A percentile compares a stretch with the other conserved stretches of the same genome.
phyloP scores from a whole-genome alignment of 2,888 invertebrate species.

The Microctonus aethiopoides region DNA sequence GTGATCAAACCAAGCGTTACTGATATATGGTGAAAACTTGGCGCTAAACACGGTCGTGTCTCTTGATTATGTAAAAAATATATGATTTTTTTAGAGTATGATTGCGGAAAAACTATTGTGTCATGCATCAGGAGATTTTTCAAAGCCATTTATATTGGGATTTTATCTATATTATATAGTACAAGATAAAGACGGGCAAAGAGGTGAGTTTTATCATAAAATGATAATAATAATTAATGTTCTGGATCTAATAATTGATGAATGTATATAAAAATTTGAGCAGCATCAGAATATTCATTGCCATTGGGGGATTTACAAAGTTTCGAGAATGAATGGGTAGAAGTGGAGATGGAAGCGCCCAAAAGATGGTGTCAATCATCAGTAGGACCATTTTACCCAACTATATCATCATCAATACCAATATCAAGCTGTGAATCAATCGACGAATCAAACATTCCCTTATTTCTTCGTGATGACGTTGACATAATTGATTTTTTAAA shows the following conservation, averaged over 20 bases:
- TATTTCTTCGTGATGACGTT: slow-evolving; percentile 61
- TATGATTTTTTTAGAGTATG: slow-evolving; percentile 73
- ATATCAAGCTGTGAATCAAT: slow-evolving; percentile 57
- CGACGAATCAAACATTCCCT: slow-evolving; percentile 60
- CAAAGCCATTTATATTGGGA: slow-evolving; percentile 85
- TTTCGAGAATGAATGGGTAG: slow-evolving; percentile 93
- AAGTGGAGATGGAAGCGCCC: slow-evolving; percentile 81
- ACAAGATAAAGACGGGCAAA: slow-evolving; percentile 72
- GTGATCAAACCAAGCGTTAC: no score
- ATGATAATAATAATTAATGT: background rate
- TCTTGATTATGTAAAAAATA: no score
- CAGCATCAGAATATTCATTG: slow-evolving; percentile 72
- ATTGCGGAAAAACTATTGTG: slow-evolving; percentile 84
- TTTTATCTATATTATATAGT: slow-evolving; percentile 93
- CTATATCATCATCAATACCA: slow-evolving; percentile 65
- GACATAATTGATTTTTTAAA: slow-evolving; percentile 50
- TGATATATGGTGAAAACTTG: no score
- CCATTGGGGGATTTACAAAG: slow-evolving; percentile 81
- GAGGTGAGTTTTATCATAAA: slow-evolving; percentile 48
- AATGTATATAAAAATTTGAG: slow-evolving; percentile 19
- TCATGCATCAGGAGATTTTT: slow-evolving; percentile 89
- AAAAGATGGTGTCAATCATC: slow-evolving; percentile 68
- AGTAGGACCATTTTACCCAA: slow-evolving; percentile 51
- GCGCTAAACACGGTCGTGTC: no score
- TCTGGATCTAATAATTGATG: background rate